Base-by-base conservation (phyloP, 1,140 invertebrate species). In the Elymnias hypermnestra region DNA sequence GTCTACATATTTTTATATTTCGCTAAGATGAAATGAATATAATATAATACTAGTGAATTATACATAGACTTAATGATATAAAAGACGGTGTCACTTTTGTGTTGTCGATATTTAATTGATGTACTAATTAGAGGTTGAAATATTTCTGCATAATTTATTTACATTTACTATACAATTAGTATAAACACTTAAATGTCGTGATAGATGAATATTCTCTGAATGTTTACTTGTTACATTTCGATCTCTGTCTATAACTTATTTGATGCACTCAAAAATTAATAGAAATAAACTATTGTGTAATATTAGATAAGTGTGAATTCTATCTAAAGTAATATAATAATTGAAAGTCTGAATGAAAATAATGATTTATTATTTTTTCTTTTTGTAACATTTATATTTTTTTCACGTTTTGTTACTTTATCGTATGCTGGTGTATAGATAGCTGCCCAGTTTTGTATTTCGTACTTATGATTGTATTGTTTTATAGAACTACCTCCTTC, bases 401-500 rank as follows among this genome's bases (percentile, higher is more conserved):
- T 21, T 6, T 21, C 6, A 6, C 6, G 6, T 21, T 21, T 21
- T 21, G 19, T 21, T 21, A 4, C 19, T 47, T 41, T 36, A 26
- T 12, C 28, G 33, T 21, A 38, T 33, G 21, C n/a, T n/a, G n/a
- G n/a, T n/a, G n/a, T n/a, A n/a, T n/a, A n/a, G n/a, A n/a, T n/a
- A 12, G 9, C 14, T 13, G 4, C 0, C 0, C 14, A 1, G 9
- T 1, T 17, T 8, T 12, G 1, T 15, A 57, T 60, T 62, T 68
- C 57, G 57, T 72, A 61, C 66, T 72, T 67, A 64, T 54, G 55
- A 50, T 55, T 49, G 40, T 52, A 50, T 62, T 51, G 23, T 52
- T 53, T 39, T 53, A 23, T 55, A 41, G 29, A 59, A 61, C 66
- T 72, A 72, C 61, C 72, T 62, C 68, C 45, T 38, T 46, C 42